A percentile compares a stretch with the other conserved stretches of the same genome.
Evolutionary conservation across 1,140 invertebrate species (phyloP).

Genomic region (Musca domestica): DNA sequence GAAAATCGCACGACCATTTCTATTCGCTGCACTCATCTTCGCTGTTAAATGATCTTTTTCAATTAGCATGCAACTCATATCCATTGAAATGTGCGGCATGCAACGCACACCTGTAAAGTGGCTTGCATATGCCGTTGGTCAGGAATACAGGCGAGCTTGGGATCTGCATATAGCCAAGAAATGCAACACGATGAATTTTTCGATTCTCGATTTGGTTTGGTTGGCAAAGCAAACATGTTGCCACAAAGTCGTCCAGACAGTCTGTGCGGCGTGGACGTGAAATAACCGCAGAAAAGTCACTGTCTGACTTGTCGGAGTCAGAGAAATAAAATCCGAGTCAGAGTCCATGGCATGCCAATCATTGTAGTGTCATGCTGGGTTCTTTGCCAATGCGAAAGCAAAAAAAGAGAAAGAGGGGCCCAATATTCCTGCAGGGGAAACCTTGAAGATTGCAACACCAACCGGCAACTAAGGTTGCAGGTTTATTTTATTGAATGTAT

Average conservation of each 20-base stretch:
- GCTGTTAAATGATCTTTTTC: slow-evolving; percentile 1
- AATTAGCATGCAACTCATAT: slow-evolving; percentile 16
- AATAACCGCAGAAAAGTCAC: no score
- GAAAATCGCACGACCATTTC: no score
- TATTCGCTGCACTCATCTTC: no score
- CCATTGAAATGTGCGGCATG: not conserved
- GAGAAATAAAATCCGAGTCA: not conserved
- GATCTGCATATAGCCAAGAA: no score
- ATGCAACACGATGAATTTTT: no score
- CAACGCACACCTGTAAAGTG: not conserved
- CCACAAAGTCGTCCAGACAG: no score
- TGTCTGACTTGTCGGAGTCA: not conserved
- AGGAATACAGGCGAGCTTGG: no score
- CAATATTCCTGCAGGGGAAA: not conserved
- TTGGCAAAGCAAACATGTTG: no score
- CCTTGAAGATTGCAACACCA: not conserved
- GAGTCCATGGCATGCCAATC: slow-evolving; percentile 17
- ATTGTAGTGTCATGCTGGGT: slow-evolving; percentile 12
- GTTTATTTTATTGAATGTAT: no score
- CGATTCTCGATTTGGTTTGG: no score
- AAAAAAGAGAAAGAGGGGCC: not conserved
- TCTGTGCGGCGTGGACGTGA: no score
- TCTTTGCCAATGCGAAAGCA: not conserved
- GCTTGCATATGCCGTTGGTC: no score
- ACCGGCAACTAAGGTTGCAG: not conserved